Conservation (phyloP, 2,797 vertebrate genomes). For the Typhlichthys subterraneus region DNA sequence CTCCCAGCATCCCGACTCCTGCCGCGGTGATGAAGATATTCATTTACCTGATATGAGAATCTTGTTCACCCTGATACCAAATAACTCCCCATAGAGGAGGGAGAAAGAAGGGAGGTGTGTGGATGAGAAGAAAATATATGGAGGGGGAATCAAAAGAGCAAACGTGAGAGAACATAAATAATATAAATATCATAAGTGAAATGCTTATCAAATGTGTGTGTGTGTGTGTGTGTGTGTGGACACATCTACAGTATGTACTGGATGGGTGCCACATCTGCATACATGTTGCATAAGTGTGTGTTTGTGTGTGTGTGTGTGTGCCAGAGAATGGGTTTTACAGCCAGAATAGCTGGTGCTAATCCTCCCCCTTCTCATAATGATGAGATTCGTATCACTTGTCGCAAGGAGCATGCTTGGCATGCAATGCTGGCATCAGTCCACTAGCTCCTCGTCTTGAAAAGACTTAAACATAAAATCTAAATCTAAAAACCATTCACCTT, state of each 20-base stretch:
- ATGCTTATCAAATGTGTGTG: constrained; percentile 31
- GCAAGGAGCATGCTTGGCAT: constrained; percentile 54
- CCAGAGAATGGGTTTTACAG: constrained; percentile 17
- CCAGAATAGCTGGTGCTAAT: constrained; percentile 37
- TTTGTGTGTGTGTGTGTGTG: constrained; percentile 4
- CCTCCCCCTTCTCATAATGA: constrained; percentile 54
- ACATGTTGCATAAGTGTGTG: neutral
- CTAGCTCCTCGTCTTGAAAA: constrained; percentile 26
- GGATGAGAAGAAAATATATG: constrained; percentile 1
- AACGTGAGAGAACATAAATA: constrained; percentile 28
- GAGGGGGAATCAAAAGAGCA: constrained; percentile 37
- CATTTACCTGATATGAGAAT: constrained; percentile 77
- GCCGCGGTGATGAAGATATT: constrained; percentile 73
- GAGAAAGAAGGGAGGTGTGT: constrained; percentile 40
- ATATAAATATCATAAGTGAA: constrained; percentile 31
- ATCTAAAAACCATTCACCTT: too few relatives aligned
- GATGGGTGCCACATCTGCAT: neutral
- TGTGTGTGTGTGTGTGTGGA: constrained; percentile 4
- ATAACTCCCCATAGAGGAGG: constrained; percentile 60
- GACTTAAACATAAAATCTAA: too few relatives aligned
- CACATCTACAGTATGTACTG: neutral
- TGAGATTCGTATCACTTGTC: constrained; percentile 59
- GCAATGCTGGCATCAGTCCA: constrained; percentile 47
- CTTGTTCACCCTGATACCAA: constrained; percentile 69
- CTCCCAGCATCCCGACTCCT: constrained; percentile 55